Percentiles rank a stretch among this genome's conserved stretches.
phyloP scores from a whole-genome alignment of 2,113 vertebrate species.

The Odocoileus virginianus region DNA sequence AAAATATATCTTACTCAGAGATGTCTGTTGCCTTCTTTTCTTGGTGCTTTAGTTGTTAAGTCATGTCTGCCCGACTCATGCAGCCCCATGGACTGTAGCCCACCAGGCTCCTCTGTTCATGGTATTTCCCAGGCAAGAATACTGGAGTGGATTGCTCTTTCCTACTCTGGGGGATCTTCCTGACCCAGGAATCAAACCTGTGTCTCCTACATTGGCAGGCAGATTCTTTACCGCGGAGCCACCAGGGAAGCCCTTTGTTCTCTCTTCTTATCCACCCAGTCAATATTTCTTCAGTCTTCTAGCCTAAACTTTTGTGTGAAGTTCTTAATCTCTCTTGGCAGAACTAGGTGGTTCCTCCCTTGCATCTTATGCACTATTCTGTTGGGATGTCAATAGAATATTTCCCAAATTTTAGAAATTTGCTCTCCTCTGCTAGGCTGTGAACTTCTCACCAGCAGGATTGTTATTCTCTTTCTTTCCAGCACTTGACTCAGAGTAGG shows the following conservation, averaged over 20 bases:
- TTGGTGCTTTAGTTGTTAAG: not conserved
- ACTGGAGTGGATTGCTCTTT: not conserved
- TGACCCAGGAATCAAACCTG: not conserved
- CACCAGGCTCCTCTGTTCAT: not conserved
- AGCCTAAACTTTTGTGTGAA: not conserved
- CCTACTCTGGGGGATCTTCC: not conserved
- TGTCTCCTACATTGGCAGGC: not conserved
- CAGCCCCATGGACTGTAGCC: not conserved
- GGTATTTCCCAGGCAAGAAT: not conserved
- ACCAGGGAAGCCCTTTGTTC: not conserved
- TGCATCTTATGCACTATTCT: not conserved
- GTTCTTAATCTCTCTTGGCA: not conserved
- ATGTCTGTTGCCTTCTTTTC: not conserved
- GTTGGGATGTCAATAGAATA: not conserved
- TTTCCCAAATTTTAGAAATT: not conserved
- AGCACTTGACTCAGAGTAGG: not conserved
- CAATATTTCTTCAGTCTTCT: not conserved
- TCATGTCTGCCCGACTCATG: rapidly evolving
- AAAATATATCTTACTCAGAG: not conserved
- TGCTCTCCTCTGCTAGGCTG: not conserved
- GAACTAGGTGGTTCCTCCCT: not conserved
- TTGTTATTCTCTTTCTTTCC: not conserved
- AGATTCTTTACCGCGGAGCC: not conserved
- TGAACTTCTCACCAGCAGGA: not conserved
- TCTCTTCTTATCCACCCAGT: not conserved